Conservation (phyloP, 1,140 invertebrate genomes). For the Bicyclus anynana region DNA sequence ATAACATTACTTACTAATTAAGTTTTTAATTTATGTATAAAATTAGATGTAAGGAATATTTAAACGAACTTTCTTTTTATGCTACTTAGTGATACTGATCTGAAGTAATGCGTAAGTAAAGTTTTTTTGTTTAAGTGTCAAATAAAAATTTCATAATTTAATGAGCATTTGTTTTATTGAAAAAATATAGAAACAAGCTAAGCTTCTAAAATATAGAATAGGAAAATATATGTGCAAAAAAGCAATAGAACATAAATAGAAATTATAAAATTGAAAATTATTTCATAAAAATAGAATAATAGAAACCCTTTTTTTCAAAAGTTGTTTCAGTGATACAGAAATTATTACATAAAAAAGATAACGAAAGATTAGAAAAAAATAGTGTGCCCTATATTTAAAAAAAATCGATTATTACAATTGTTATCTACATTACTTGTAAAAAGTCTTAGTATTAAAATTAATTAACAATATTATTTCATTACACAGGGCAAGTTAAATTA, state of each 20-base stretch:
- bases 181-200: slow-evolving; percentile 8
- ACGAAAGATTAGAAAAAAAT: background rate
- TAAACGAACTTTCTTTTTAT: too few relatives aligned
- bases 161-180: slow-evolving; percentile 19
- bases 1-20: too few relatives aligned
- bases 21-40: too few relatives aligned
- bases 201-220: slow-evolving; percentile 14
- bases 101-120: too few relatives aligned
- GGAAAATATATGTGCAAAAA: slow-evolving; percentile 11
- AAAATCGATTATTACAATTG: background rate
- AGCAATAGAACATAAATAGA: slow-evolving; percentile 14
- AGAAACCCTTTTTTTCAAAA: slow-evolving; percentile 60
- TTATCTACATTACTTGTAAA: background rate
- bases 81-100: too few relatives aligned
- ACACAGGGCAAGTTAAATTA: background rate
- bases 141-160: background rate
- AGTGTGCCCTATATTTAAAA: background rate
- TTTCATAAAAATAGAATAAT: slow-evolving; percentile 27
- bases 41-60: too few relatives aligned
- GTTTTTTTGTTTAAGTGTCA: too few relatives aligned
- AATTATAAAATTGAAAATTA: slow-evolving; percentile 31
- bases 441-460: slow-evolving; percentile 19
- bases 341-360: slow-evolving; percentile 9
- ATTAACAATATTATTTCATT: slow-evolving; percentile 13
- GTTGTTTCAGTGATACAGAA: slow-evolving; percentile 32